These are phyloP conservation scores for Xiphophorus maculatus DNA, from an alignment of 2,113 vertebrate genomes.

Conservation along the genomic window DNA sequence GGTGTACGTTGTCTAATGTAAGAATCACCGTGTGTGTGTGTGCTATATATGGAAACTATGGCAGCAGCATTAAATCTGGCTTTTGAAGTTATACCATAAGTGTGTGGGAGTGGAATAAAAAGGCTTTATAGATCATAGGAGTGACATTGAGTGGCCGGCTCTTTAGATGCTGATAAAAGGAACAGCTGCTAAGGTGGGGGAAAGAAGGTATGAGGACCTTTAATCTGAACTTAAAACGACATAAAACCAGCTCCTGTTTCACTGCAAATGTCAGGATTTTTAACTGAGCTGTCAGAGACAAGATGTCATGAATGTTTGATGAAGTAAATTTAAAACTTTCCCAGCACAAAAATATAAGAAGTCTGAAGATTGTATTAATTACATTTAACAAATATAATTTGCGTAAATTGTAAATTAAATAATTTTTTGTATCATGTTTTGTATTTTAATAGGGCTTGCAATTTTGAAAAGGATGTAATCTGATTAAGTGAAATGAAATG, in stretches of 20 bases:
- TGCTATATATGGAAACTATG: background rate
- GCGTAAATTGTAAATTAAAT: too few species aligned
- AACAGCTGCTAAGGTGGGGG: conserved; percentile 32
- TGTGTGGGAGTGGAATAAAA: background rate
- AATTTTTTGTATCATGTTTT: too few species aligned
- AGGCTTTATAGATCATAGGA: conserved; percentile 24
- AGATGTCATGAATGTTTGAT: background rate
- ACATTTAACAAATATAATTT: too few species aligned
- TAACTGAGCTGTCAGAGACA: background rate
- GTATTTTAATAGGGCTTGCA: too few species aligned
- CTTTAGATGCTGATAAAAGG: conserved; percentile 21
- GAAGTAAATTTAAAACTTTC: too few species aligned
- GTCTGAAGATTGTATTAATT: too few species aligned
- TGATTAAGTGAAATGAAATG: too few species aligned
- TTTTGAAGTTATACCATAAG: background rate
- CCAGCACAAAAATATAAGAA: too few species aligned
- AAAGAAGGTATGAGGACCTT: conserved; percentile 21
- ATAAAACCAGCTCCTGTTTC: background rate
- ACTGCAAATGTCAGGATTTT: conserved; percentile 1
- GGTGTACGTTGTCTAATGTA: background rate
- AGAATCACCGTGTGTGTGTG: background rate
- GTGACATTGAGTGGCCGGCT: conserved; percentile 13
- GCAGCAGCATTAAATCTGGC: background rate
- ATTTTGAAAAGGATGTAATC: too few species aligned
- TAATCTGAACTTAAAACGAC: conserved; percentile 30